Evolutionary conservation across 2,113 vertebrate genomes (phyloP).

Genomic region (Catharus bicknelli): DNA sequence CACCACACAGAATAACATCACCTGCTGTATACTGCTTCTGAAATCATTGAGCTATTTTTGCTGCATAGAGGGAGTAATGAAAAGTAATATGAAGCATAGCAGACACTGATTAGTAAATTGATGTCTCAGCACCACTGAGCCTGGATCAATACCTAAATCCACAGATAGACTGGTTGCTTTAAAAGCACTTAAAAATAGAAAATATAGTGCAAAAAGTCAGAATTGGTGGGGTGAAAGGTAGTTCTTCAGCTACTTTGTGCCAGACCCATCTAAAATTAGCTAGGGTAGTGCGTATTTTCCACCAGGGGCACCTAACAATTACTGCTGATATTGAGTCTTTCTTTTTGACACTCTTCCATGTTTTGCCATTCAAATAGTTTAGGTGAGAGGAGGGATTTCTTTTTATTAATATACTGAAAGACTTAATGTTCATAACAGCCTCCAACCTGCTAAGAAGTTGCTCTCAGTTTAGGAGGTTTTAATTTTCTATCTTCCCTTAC

Average conservation of each 20-base stretch:
- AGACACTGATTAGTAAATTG: constrained; percentile 44
- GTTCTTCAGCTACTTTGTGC: not conserved
- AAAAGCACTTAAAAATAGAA: not conserved
- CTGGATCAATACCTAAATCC: constrained; percentile 27
- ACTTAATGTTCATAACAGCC: not conserved
- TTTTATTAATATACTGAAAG: not conserved
- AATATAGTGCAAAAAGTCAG: not conserved
- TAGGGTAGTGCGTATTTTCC: not conserved
- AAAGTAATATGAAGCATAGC: constrained; percentile 29
- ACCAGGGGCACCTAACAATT: not conserved
- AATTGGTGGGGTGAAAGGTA: not conserved
- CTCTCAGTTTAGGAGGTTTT: not conserved
- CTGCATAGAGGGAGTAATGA: constrained; percentile 6
- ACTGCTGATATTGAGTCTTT: not conserved
- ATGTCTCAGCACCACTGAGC: constrained; percentile 25
- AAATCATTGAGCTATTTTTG: constrained; percentile 35
- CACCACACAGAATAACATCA: not conserved
- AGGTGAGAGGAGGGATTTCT: not conserved
- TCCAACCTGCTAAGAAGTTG: not conserved
- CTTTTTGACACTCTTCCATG: not conserved
- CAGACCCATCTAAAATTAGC: not conserved
- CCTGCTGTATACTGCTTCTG: constrained; percentile 13
- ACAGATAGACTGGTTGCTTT: not conserved
- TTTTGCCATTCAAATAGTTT: not conserved
- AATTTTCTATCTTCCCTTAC: not conserved